These are phyloP conservation scores for Pyrrhosoma nymphula DNA, from an alignment of 2,888 invertebrate species.

Conservation along the genomic window DNA sequence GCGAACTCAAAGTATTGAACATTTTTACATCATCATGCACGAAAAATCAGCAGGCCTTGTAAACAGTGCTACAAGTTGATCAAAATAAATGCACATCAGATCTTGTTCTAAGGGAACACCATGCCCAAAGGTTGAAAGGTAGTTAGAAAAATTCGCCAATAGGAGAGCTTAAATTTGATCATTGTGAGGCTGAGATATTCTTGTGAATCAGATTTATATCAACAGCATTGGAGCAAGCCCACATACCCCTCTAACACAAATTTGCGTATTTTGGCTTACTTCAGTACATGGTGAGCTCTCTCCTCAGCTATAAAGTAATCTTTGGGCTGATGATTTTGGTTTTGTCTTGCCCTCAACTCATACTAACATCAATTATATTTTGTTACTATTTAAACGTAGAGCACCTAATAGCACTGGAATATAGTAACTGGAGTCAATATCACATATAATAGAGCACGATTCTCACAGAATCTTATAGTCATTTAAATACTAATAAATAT, in stretches of 20 bases:
- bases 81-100: neutral
- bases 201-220: neutral
- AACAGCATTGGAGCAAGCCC: neutral
- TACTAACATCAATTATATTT: neutral
- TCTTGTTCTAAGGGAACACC: neutral
- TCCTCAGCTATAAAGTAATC: neutral
- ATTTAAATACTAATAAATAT: slow-evolving; percentile 47
- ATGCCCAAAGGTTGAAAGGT: neutral
- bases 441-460: slow-evolving; percentile 61
- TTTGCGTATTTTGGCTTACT: neutral
- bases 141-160: neutral
- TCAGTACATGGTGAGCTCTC: neutral
- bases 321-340: neutral
- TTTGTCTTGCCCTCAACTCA: neutral
- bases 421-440: neutral
- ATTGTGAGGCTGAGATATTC: neutral
- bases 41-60: neutral
- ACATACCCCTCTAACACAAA: neutral
- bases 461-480: slow-evolving; percentile 50
- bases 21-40: neutral
- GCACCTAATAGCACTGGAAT: slow-evolving; percentile 45
- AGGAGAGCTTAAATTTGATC: neutral
- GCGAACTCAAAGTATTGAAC: neutral
- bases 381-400: neutral
- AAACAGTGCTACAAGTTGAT: neutral